phyloP scores from a whole-genome alignment of 2,113 vertebrate genomes.

The Myrmecophaga tridactyla region DNA sequence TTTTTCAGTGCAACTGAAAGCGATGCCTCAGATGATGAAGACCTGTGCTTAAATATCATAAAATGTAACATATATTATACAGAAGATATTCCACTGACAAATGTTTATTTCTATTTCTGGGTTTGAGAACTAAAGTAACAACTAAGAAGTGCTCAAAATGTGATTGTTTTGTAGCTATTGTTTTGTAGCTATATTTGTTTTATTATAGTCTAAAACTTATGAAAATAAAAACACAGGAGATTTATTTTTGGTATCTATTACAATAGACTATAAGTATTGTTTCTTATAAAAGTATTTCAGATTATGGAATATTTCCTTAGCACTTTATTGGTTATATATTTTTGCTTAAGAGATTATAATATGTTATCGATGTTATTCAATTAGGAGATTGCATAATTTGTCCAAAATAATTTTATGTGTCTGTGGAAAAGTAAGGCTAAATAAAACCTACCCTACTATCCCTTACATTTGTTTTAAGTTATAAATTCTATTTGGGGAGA shows the following conservation, averaged over 20 bases:
- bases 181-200: background rate
- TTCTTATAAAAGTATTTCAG: background rate
- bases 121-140: background rate
- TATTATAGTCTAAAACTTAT: background rate
- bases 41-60: background rate
- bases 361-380: background rate
- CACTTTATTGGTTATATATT: background rate
- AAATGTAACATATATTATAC: background rate
- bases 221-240: too few relatives aligned
- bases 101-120: background rate
- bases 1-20: background rate
- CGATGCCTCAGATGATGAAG: background rate
- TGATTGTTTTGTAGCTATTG: background rate
- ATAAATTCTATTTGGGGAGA: background rate
- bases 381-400: background rate
- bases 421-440: background rate
- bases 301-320: background rate
- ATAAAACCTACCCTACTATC: fast-evolving
- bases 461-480: background rate
- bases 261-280: background rate
- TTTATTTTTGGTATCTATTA: background rate
- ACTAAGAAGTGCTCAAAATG: background rate
- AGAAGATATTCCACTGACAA: background rate
- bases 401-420: background rate
- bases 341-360: background rate